Conservation (phyloP, 2,797 vertebrate genomes). For the Argyrosomus regius region DNA sequence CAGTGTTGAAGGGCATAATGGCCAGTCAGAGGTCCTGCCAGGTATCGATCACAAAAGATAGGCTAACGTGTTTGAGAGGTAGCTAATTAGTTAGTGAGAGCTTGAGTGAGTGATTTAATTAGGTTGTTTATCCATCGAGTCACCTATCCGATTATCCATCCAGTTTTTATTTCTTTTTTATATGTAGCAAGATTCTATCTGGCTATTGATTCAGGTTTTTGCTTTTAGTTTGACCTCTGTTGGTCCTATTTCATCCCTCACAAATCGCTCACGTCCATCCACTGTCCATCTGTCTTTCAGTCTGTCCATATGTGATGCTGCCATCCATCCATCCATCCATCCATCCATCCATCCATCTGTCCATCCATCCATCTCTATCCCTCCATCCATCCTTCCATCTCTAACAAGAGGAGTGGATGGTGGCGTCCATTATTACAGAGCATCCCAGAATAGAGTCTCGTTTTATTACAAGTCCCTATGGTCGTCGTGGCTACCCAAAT, state of each 20-base stretch:
- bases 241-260: constrained; percentile 1
- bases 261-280: constrained; percentile 4
- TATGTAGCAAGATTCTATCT: not conserved
- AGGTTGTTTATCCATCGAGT: not conserved
- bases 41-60: constrained; percentile 55
- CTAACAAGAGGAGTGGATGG: constrained; percentile 88
- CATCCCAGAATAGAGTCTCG: constrained; percentile 89
- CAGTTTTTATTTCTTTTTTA: not conserved
- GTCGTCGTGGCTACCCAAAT: constrained; percentile 88
- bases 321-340: constrained; percentile 34
- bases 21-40: constrained; percentile 44
- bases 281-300: constrained; percentile 37
- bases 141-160: not conserved
- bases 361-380: constrained; percentile 47
- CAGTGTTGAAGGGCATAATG: constrained; percentile 58
- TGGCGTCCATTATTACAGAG: constrained; percentile 91
- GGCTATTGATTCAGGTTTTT: constrained; percentile 1
- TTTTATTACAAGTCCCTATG: constrained; percentile 91
- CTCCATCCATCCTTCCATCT: constrained; percentile 74
- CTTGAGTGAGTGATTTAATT: constrained; percentile 14
- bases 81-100: not conserved
- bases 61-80: not conserved
- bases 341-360: constrained; percentile 39
- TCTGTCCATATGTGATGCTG: constrained; percentile 34
- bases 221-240: constrained; percentile 5